Base-by-base conservation (phyloP, 2,113 vertebrate species). In the Hippoglossus stenolepis region DNA sequence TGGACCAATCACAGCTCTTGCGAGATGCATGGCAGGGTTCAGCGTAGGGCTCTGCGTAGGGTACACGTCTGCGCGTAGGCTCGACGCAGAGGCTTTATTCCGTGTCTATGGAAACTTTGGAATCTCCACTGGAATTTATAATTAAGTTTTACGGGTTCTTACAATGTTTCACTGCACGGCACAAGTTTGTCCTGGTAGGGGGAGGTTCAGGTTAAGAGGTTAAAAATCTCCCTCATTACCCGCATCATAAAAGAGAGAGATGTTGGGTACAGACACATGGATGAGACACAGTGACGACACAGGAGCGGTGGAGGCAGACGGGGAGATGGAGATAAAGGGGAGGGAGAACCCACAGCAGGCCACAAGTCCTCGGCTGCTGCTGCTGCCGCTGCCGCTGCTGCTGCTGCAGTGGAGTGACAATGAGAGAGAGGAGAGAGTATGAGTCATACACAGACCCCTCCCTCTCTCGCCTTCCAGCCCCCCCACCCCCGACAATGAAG, bases 321-420 rank as follows among this genome's bases (percentile, higher is more conserved):
- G 20, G 28, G 54, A 51, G 75, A 73, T 70, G 79, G 70, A 82
- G 85, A 83, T 79, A 83, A 77, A 83, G 24, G 77, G 71, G 83
- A 70, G 78, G 76, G 76, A 77, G 86, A 90, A 75, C 77, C 81
- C 85, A 85, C 86, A 86, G 70, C 59, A 69, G 83, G 79, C 86
- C 82, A 84, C 71, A 87, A 84, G 90, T 87, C 78, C 75, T 89
- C 82, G 79, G 35, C 67, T 69, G 10, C 54, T 21, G 82, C 86
- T 89, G 72, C 90, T 85, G 90, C 92, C 5, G 5, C 31, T 31
- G 72, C 92, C 7, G 5, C 31, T 7, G 31, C 31, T 31, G 84
- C 86, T 89, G 74, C 90, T 85, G 90, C 92, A 90, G 90, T 82
- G 80, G 87, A 91, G 91, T 89, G 87, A 91, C 90, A 92, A 89